phyloP scores from a whole-genome alignment of 2,888 invertebrate species.

The Monochamus alternatus region DNA sequence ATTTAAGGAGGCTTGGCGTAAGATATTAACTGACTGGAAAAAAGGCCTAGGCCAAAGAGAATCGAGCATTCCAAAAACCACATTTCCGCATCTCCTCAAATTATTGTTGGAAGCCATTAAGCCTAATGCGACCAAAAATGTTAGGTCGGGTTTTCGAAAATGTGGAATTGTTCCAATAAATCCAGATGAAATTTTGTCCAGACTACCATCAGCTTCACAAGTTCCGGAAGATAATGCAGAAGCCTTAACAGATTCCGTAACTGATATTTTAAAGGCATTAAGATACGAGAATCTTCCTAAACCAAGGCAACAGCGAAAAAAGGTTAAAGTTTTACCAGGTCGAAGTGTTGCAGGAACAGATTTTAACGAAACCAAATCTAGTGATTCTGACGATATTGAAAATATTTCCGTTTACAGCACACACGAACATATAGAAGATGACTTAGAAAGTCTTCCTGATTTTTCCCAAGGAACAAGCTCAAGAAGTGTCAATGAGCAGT shows the following conservation, averaged over 20 bases:
- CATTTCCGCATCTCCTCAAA: slow-evolving; percentile 33
- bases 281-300: slow-evolving; percentile 36
- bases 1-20: slow-evolving; percentile 40
- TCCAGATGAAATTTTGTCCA: slow-evolving; percentile 19
- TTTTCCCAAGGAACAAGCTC: slow-evolving; percentile 38
- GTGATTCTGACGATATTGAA: slow-evolving; percentile 35
- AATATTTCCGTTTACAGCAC: slow-evolving; percentile 14
- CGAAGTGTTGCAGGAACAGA: slow-evolving; percentile 43
- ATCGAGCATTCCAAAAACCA: slow-evolving; percentile 27
- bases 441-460: slow-evolving; percentile 39
- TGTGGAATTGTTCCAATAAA: slow-evolving; percentile 32
- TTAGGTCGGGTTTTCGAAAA: slow-evolving; percentile 19
- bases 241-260: slow-evolving; percentile 36
- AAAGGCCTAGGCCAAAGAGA: slow-evolving; percentile 33
- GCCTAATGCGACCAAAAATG: slow-evolving; percentile 31
- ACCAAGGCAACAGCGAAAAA: slow-evolving; percentile 42
- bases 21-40: slow-evolving; percentile 37
- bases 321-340: slow-evolving; percentile 40
- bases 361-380: slow-evolving; percentile 43
- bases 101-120: slow-evolving; percentile 25
- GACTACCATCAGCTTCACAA: slow-evolving; percentile 38
- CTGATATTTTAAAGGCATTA: slow-evolving; percentile 35
- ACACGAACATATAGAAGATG: slow-evolving; percentile 37
- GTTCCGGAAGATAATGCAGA: slow-evolving; percentile 40
- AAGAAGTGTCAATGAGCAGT: slow-evolving; percentile 33